These are phyloP conservation scores for Chelon auratus DNA, from an alignment of 2,797 vertebrate genomes.

Conservation along the genomic window DNA sequence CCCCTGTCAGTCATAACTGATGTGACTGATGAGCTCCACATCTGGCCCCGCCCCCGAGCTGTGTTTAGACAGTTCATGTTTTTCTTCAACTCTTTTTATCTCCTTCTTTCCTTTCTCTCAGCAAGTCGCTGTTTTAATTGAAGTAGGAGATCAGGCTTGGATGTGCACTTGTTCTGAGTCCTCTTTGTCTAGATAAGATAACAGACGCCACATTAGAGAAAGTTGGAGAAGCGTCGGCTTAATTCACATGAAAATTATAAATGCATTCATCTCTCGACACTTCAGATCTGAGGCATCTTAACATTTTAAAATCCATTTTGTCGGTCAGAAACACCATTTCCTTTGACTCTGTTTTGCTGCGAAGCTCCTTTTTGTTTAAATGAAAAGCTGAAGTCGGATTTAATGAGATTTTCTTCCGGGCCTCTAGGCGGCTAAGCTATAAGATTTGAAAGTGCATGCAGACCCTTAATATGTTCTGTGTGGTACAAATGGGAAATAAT, in stretches of 20 bases:
- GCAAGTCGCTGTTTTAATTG: too few relatives aligned
- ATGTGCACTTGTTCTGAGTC: not conserved
- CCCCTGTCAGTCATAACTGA: too few relatives aligned
- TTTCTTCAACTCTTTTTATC: too few relatives aligned
- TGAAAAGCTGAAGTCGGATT: conserved; percentile 16
- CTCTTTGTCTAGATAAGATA: not conserved
- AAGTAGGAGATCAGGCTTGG: not conserved
- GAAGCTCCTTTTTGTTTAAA: conserved; percentile 38
- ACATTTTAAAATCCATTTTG: conserved; percentile 21
- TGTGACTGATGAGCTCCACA: too few relatives aligned
- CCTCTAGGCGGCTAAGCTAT: conserved; percentile 29
- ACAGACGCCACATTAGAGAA: not conserved
- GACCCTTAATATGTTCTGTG: conserved; percentile 36
- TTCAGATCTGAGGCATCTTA: not conserved
- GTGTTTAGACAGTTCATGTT: too few relatives aligned
- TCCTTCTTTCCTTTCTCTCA: too few relatives aligned
- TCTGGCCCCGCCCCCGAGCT: too few relatives aligned
- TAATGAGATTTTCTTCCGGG: conserved; percentile 34
- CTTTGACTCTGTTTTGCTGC: conserved; percentile 8
- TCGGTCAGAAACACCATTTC: conserved; percentile 14
- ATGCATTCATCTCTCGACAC: not conserved
- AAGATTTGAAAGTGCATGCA: conserved; percentile 18
- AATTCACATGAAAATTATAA: too few relatives aligned
- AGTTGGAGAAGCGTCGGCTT: too few relatives aligned
- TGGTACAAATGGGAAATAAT: conserved; percentile 51